Base-by-base conservation (phyloP, 2,113 vertebrate genomes). In the Epinephelus lanceolatus region DNA sequence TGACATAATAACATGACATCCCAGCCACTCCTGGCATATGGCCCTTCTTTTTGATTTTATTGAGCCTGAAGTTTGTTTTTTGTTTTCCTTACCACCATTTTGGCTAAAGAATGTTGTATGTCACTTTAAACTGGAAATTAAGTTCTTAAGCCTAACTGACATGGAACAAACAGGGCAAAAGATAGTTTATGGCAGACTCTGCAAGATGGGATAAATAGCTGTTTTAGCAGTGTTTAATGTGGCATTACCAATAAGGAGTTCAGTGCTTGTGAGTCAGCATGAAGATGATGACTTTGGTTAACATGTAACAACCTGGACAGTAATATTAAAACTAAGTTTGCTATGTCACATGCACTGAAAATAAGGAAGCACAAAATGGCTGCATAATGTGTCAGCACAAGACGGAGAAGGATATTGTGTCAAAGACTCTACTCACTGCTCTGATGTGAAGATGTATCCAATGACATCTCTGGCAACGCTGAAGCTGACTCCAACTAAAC, bases 371-470 rank as follows among this genome's bases (percentile, higher is more conserved):
- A 56, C 17, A 6, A 30, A 37, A 69, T 49, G 33, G 14, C 40
- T 42, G 40, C 40, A 55, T 13, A 0, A 61, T 53, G 6, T 45
- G 13, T 60, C 2, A 14, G 6, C 30, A 30, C 6, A 45, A 10
- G 9, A 42, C 7, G 42, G 27, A 14, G 1, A 56, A 69, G 6
- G 4, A 61, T 10, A 15, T 14, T 51, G 45, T 9, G 12, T n/a
- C 12, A 15, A 47, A 56, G 18, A 42, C 13, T 60, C 9, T 55
- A 96, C 97, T 92, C 83, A 98, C 98, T 67, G 42, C 42, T 45
- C 42, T 45, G 42, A 45, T 45, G 42, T 45, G 42, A 45, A 45
- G 42, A 45, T 45, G 42, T 45, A 45, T 51, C 15, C 5, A 5
- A 6, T 51, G 1, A 18, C 83, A 0, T 96, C 51, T 89, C 93